Base-by-base conservation (phyloP, 2,113 vertebrate genomes). In the Seriola dumerili region DNA sequence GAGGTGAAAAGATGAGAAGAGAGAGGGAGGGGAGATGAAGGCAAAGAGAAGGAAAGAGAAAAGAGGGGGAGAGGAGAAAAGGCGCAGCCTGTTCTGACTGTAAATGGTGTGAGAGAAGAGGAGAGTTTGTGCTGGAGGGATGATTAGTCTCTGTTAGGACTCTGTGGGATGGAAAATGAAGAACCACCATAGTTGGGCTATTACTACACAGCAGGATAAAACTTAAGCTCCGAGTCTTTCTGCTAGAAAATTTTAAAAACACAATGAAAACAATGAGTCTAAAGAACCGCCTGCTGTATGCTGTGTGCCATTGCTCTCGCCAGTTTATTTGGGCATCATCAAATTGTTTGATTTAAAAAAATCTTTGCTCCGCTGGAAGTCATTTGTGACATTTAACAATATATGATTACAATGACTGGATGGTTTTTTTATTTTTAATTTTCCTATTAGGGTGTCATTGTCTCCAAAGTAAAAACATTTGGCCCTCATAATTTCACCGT, bases 1-100 rank as follows among this genome's bases (percentile, higher is more conserved):
- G 90, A 84, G 90, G 92, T 93, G 84, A 85, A 89, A 89, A 90
- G 88, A 92, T 89, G 84, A 92, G 89, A 88, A 42, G 88, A 63
- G 72, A 50, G 64, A 76, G 58, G 66, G 78, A 81, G 78, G 44
- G 36, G 32, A 77, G 89, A 85, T 76, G 64, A 75, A 88, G 85
- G 86, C 50, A 36, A 55, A 76, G 57, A 66, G 70, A 64, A 52
- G 80, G 75, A 76, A 70, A 64, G 61, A 70, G 65, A 76, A 50
- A 70, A 67, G 55, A 66, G 29, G 8, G 29, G 54, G 42, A 72
- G 50, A 63, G 32, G 54, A 48, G 69, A 75, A 64, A 38, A 77
- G 75, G 54, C 19, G 21, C 63, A 44, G 85, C 63, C 80, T 84
- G 81, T 66, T 85, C 71, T 80, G 90, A 90, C 85, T 93, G 78